Evolutionary conservation across 2,797 vertebrate species (phyloP).

Genomic region (Cirrhinus mrigala): DNA sequence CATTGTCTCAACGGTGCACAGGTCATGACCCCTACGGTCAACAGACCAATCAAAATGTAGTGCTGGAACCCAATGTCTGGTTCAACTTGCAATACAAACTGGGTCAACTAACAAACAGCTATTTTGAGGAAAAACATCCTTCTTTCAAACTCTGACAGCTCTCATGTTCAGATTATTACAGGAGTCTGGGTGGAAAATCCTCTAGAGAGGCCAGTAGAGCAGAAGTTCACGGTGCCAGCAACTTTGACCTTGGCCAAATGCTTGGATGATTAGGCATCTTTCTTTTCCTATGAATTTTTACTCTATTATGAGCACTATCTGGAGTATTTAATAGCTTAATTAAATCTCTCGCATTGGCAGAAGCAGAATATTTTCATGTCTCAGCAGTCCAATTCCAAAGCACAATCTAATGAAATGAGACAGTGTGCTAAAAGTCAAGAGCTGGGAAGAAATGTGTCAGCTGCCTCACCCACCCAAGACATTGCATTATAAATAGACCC

Average conservation of each 20-base stretch:
- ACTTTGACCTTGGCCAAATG: slow-evolving; percentile 38
- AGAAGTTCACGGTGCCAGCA: slow-evolving; percentile 29
- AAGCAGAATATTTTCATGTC: background rate
- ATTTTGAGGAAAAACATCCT: background rate
- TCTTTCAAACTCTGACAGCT: slow-evolving; percentile 21
- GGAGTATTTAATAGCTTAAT: slow-evolving; percentile 1
- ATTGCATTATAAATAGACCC: slow-evolving; percentile 57
- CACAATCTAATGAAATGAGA: slow-evolving; percentile 20
- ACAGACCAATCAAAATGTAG: slow-evolving; percentile 65
- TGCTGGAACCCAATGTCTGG: slow-evolving; percentile 66
- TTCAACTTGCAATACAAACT: slow-evolving; percentile 72
- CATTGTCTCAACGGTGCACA: slow-evolving; percentile 53
- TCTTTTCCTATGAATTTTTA: background rate
- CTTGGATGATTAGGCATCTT: slow-evolving; percentile 4
- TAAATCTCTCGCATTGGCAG: slow-evolving; percentile 5
- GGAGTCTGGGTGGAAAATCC: background rate
- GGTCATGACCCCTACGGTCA: slow-evolving; percentile 64
- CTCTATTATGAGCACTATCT: background rate
- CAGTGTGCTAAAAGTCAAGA: slow-evolving; percentile 39
- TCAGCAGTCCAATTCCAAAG: background rate
- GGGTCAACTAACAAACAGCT: slow-evolving; percentile 66
- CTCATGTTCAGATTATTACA: slow-evolving; percentile 6
- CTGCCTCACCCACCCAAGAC: slow-evolving; percentile 50
- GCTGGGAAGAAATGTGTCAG: slow-evolving; percentile 43
- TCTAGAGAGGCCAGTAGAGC: slow-evolving; percentile 20